Conservation (phyloP, 2,113 vertebrate genomes). For the Eidolon helvum region DNA sequence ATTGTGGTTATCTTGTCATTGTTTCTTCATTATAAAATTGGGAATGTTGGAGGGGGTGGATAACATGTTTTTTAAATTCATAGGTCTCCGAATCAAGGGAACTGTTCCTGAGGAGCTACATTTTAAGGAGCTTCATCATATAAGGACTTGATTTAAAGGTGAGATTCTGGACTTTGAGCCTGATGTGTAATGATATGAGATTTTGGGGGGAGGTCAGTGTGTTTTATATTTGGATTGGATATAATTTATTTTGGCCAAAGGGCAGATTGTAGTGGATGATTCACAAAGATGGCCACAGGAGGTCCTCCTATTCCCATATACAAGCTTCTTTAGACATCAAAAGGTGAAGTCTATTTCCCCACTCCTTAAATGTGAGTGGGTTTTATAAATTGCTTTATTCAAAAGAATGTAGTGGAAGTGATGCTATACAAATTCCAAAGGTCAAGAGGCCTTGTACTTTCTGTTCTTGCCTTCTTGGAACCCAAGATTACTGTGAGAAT, state of each 20-base stretch:
- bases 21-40: background rate
- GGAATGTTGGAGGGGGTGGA: background rate
- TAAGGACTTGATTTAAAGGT: background rate
- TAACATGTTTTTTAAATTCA: background rate
- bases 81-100: background rate
- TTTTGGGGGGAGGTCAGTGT: background rate
- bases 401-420: background rate
- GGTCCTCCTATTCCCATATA: background rate
- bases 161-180: background rate
- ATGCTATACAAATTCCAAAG: background rate
- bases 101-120: background rate
- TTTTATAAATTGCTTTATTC: background rate
- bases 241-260: background rate
- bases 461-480: background rate
- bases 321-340: background rate
- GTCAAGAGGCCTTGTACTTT: background rate
- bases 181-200: background rate
- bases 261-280: background rate
- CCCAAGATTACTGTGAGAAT: background rate
- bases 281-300: background rate
- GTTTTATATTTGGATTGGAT: background rate
- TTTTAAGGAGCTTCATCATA: background rate
- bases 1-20: background rate
- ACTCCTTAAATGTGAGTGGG: background rate
- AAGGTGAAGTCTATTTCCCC: background rate